Percentiles rank a stretch among this genome's conserved stretches.
Conservation (phyloP, 2,113 vertebrate genomes). For the Podiceps cristatus region DNA sequence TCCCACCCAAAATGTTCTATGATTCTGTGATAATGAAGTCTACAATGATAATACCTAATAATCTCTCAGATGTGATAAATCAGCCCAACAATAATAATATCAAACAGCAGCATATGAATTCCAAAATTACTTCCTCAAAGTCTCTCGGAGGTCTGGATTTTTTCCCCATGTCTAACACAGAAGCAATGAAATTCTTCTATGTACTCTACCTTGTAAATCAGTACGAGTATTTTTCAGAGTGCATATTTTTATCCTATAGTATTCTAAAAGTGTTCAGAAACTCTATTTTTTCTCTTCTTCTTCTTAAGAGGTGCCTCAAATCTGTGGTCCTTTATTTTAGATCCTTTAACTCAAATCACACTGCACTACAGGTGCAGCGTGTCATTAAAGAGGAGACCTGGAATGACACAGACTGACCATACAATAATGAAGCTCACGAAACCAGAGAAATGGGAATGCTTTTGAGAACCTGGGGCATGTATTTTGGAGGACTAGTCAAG, state of each 20-base stretch:
- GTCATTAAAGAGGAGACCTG: not conserved
- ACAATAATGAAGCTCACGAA: not conserved
- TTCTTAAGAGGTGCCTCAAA: not conserved
- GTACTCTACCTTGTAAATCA: not conserved
- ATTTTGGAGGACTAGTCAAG: not conserved
- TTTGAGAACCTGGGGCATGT: not conserved
- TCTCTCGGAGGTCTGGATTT: not conserved
- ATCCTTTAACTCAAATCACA: not conserved
- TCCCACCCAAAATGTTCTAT: no score
- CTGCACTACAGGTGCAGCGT: not conserved
- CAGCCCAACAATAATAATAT: not conserved
- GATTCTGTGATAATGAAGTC: constrained; percentile 7
- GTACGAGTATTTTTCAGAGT: not conserved
- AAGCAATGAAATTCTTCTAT: not conserved
- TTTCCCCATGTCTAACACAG: not conserved
- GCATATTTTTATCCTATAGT: not conserved
- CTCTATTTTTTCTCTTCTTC: not conserved
- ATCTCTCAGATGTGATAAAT: constrained; percentile 43
- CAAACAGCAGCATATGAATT: not conserved
- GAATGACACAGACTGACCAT: not conserved
- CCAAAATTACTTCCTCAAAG: not conserved
- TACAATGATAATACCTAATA: constrained; percentile 60
- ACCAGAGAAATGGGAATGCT: not conserved
- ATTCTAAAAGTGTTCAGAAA: not conserved
- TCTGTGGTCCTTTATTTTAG: not conserved